Conservation (phyloP, 2,113 vertebrate species). For the Catharus bicknelli region DNA sequence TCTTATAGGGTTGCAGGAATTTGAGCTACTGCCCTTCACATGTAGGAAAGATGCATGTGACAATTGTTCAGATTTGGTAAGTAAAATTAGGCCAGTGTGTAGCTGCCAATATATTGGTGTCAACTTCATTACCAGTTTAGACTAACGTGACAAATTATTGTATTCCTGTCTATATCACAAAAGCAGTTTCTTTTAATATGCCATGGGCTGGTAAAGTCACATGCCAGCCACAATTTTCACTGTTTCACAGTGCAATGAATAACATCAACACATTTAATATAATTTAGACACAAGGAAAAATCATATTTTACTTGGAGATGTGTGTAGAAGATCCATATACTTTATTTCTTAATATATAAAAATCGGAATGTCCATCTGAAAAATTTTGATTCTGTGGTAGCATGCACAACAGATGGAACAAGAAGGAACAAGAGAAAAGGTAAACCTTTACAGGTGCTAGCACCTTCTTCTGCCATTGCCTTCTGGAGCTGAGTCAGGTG, state of each 20-base stretch:
- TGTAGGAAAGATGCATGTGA: neutral
- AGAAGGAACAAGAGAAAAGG: neutral
- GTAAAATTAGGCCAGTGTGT: neutral
- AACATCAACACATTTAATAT: neutral
- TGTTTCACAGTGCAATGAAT: neutral
- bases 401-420: rapidly evolving
- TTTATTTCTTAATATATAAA: neutral
- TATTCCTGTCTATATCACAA: neutral
- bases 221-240: neutral
- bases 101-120: neutral
- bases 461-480: neutral
- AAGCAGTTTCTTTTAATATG: neutral
- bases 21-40: neutral
- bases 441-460: neutral
- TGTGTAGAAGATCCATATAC: neutral
- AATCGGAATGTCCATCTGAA: neutral
- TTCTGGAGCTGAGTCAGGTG: neutral
- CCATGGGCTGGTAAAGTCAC: neutral
- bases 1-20: neutral
- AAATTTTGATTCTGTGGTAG: neutral
- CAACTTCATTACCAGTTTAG: neutral
- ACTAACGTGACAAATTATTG: neutral
- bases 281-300: neutral
- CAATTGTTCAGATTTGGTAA: neutral
- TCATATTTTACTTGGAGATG: neutral